Base-by-base conservation (phyloP, 2,888 invertebrate genomes). In the Hemaris fuciformis region DNA sequence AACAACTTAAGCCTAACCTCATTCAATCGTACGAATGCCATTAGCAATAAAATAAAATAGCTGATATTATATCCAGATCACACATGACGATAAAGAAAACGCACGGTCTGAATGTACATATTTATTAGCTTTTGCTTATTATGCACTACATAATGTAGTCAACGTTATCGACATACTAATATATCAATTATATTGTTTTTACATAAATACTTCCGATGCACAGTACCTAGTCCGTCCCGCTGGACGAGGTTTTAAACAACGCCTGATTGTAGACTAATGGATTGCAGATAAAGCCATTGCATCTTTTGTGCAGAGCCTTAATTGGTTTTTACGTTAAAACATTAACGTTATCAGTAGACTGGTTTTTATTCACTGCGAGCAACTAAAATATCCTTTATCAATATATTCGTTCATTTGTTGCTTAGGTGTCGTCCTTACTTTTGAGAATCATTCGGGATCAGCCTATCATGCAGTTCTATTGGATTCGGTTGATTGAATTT, bases 141-240 rank as follows among this genome's bases (percentile, higher is more conserved):
- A 53, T 53, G 27, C 31, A 31, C 31, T 53, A 27, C 27, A 31
- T 53, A 31, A 53, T 31, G 27, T 7, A 8, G 27, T 53, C 8
- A 48, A 25, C 48, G 27, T 48, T 15, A n/a, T 27, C 1, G 18
- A 10, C 31, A 53, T 31, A 53, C 53, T 53, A 53, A 53, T 53
- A 53, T 53, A 53, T 31, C 53, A 31, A 53, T 53, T 53, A 31
- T 53, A 53, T 27, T 53, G 31, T 53, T 20, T 53, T 53, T 31
- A 53, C 53, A 53, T 53, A 53, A 31, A 53, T 53, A 53, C 53
- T 31, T 31, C 15, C 7, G 18, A 53, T 53, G 38, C 4, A n/a
- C 38, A n/a, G 4, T n/a, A 18, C 27, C 22, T 10, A 45, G 45
- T 46, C n/a, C 13, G 10, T 53, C 31, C 18, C 53, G 15, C 18